Percentiles rank a stretch among this genome's conserved stretches.
These are phyloP conservation scores for Apocheima hispidaria DNA, from an alignment of 2,888 invertebrate species.

Conservation along the genomic window DNA sequence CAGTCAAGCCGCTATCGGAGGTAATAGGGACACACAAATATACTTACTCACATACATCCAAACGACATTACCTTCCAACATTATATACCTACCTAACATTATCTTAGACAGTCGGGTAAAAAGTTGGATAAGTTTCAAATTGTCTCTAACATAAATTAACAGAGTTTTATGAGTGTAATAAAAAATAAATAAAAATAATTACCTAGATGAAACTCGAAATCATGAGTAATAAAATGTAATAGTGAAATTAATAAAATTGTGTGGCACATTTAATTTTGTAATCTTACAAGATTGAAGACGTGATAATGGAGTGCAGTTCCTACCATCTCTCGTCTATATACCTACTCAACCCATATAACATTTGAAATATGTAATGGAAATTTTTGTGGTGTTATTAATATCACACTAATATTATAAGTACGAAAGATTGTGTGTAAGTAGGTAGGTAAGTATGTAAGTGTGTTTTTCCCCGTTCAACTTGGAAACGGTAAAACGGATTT, in stretches of 20 bases:
- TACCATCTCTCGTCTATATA: slow-evolving; percentile 28
- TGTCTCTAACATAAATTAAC: background rate
- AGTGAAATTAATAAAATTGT: slow-evolving; percentile 3
- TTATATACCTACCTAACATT: too few relatives aligned
- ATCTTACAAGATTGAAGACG: slow-evolving; percentile 4
- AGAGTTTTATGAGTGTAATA: background rate
- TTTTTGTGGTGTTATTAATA: background rate
- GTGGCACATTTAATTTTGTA: slow-evolving; percentile 12
- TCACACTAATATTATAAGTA: slow-evolving; percentile 26
- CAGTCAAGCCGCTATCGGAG: too few relatives aligned
- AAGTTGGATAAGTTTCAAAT: slow-evolving; percentile 10
- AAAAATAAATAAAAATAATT: background rate
- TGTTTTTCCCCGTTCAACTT: too few relatives aligned
- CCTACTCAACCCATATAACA: slow-evolving; percentile 30
- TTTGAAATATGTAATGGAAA: background rate
- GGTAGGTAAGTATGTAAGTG: too few relatives aligned
- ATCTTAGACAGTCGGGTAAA: background rate
- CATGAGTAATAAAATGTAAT: slow-evolving; percentile 1
- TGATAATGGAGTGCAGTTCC: slow-evolving; percentile 1
- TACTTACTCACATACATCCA: too few relatives aligned
- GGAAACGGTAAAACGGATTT: too few relatives aligned
- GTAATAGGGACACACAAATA: too few relatives aligned
- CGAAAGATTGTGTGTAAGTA: too few relatives aligned
- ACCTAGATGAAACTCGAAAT: background rate
- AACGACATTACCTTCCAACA: too few relatives aligned